A percentile compares a stretch with the other conserved stretches of the same genome.
Conservation (phyloP, 35 echinoderm and acorn worm species). For the Antedon bifida region DNA sequence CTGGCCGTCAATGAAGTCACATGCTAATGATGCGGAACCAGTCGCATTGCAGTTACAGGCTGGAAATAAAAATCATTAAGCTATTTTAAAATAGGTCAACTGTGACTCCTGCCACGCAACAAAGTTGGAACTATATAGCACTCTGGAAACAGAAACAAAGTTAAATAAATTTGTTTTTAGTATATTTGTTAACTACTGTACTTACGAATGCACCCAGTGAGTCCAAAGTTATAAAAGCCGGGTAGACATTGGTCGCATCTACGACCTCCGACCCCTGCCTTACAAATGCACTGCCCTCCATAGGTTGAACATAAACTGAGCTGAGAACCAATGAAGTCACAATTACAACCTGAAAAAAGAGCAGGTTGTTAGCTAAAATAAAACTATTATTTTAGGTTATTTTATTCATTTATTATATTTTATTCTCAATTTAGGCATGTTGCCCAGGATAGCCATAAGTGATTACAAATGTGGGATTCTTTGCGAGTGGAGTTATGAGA, state of each 20-base stretch:
- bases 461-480: neutral
- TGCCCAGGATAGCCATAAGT: too few species aligned
- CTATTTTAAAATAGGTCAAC: too few species aligned
- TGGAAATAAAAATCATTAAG: constrained; percentile 1
- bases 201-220: constrained; percentile 57
- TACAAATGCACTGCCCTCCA: constrained; percentile 70
- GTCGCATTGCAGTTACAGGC: constrained; percentile 63
- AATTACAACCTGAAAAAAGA: constrained; percentile 50
- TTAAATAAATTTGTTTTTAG: too few species aligned
- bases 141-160: too few species aligned
- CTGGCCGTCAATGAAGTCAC: constrained; percentile 82
- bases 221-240: constrained; percentile 54
- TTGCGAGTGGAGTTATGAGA: neutral
- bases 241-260: constrained; percentile 72
- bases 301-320: constrained; percentile 4
- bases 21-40: constrained; percentile 32
- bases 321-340: constrained; percentile 20
- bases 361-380: neutral
- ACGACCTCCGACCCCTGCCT: constrained; percentile 57
- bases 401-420: neutral
- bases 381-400: neutral
- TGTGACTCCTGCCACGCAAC: too few species aligned
- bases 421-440: neutral
- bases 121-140: neutral
- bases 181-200: too few species aligned